phyloP scores from a whole-genome alignment of 1,140 invertebrate species.

The Aphis craccivora region DNA sequence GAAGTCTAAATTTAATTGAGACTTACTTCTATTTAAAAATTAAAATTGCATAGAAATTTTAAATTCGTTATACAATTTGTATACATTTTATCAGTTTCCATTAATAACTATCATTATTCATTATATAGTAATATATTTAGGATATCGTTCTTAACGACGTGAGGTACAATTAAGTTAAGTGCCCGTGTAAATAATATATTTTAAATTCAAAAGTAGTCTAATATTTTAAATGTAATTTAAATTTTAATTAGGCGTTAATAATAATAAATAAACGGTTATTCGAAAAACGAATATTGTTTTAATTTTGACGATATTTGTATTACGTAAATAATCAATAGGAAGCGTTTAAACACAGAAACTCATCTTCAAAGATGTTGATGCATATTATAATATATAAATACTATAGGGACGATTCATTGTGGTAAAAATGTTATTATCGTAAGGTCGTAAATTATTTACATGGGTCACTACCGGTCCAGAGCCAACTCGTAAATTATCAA shows the following conservation, averaged over 20 bases:
- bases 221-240: background rate
- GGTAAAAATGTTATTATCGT: constrained; percentile 11
- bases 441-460: constrained; percentile 37
- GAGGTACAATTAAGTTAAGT: background rate
- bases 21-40: background rate
- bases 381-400: background rate
- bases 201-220: background rate
- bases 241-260: background rate
- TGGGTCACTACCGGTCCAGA: constrained; percentile 26
- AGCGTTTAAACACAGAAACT: background rate
- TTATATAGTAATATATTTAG: background rate
- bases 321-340: background rate
- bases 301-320: background rate
- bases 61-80: background rate
- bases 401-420: constrained; percentile 22
- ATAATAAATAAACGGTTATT: background rate
- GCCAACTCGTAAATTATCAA: constrained; percentile 33
- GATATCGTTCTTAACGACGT: background rate
- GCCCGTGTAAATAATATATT: background rate
- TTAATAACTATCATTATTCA: background rate
- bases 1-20: background rate
- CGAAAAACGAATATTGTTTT: background rate
- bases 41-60: background rate
- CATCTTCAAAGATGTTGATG: background rate
- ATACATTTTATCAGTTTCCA: background rate